Conservation (phyloP, 2,113 vertebrate genomes). For the Sterrhoptilus dennistouni region DNA sequence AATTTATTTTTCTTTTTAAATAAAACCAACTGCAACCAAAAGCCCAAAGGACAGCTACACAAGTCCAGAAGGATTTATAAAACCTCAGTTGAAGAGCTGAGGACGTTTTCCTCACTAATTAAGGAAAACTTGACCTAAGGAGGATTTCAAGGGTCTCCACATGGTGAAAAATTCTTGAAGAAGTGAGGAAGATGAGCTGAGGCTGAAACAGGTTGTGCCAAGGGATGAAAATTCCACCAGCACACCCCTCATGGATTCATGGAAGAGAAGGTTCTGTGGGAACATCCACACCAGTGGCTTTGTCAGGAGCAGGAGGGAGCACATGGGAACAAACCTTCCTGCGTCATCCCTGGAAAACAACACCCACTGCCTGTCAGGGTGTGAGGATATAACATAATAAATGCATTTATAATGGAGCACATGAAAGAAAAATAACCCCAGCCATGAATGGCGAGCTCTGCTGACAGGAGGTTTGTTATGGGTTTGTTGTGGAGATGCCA, state of each 20-base stretch:
- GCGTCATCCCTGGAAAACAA: background rate
- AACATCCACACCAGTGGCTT: background rate
- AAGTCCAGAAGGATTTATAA: background rate
- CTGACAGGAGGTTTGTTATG: background rate
- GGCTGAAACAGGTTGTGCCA: too few relatives aligned
- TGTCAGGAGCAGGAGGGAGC: background rate
- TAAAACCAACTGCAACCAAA: background rate
- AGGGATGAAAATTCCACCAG: background rate
- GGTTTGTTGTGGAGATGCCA: background rate
- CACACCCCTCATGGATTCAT: too few relatives aligned
- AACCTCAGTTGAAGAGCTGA: background rate
- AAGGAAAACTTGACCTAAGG: background rate
- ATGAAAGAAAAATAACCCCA: background rate
- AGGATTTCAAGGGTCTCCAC: background rate
- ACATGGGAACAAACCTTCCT: background rate
- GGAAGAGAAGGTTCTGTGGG: background rate
- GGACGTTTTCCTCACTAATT: background rate
- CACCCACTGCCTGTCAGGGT: background rate
- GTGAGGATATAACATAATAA: background rate
- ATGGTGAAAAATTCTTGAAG: background rate
- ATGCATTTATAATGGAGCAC: background rate
- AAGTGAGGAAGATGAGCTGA: background rate
- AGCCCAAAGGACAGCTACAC: background rate
- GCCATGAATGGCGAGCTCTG: fast-evolving
- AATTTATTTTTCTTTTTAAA: background rate